Conservation (phyloP, 2,888 invertebrate species). For the Mamestra brassicae region DNA sequence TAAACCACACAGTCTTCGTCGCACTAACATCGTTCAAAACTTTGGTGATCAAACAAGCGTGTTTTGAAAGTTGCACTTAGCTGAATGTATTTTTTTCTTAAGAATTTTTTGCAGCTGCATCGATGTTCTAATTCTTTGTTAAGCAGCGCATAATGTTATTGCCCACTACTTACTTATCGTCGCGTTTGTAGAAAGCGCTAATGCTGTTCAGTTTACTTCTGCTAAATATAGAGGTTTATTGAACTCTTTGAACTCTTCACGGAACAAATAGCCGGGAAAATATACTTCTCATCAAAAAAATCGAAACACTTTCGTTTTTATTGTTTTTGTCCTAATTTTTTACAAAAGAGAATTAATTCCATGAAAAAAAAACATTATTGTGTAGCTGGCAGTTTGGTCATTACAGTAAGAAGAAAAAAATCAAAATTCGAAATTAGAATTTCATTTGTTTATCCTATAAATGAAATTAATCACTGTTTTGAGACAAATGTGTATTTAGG, state of each 20-base stretch:
- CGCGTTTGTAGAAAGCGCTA: constrained; percentile 66
- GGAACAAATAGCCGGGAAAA: constrained; percentile 69
- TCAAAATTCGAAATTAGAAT: too few relatives aligned
- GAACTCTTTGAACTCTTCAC: constrained; percentile 75
- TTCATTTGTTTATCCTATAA: too few relatives aligned
- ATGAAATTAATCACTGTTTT: too few relatives aligned
- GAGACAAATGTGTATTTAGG: too few relatives aligned
- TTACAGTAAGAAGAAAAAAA: too few relatives aligned
- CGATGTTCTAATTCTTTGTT: constrained; percentile 44
- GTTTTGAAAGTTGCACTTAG: constrained; percentile 21
- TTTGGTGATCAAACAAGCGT: constrained; percentile 37
- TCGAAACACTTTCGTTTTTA: too few relatives aligned
- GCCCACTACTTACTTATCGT: constrained; percentile 58
- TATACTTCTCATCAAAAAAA: too few relatives aligned
- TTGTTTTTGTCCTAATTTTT: too few relatives aligned
- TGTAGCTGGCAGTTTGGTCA: too few relatives aligned
- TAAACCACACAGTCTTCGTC: constrained; percentile 8
- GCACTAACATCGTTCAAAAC: constrained; percentile 4
- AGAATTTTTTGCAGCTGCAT: constrained; percentile 33
- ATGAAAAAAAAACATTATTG: too few relatives aligned
- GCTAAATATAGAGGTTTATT: constrained; percentile 79
- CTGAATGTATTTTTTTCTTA: constrained; percentile 18
- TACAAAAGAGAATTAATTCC: too few relatives aligned
- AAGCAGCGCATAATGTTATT: constrained; percentile 51
- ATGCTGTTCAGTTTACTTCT: constrained; percentile 70